A percentile compares a stretch with the other conserved stretches of the same genome.
phyloP scores from a whole-genome alignment of 2,113 vertebrate genomes.

The Apus apus region DNA sequence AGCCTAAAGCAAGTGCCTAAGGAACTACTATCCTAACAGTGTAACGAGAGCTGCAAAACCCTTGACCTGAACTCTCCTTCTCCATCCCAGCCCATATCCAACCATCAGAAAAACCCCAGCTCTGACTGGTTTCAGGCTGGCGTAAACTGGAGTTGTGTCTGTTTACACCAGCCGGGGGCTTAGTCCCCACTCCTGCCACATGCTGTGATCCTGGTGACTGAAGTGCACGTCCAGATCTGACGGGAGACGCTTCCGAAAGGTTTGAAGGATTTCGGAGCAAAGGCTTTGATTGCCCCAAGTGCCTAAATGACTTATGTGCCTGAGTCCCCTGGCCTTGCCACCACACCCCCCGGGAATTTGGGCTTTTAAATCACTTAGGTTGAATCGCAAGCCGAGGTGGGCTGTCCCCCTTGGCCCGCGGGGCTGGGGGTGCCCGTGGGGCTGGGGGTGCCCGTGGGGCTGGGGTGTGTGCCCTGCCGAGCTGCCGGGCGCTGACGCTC shows the following conservation, averaged over 20 bases:
- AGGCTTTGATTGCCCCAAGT: constrained; percentile 22
- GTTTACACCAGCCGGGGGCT: background rate
- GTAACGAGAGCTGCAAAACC: constrained; percentile 63
- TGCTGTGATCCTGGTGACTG: background rate
- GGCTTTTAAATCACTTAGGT: constrained; percentile 49
- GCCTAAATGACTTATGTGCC: constrained; percentile 58
- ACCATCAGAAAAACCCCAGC: background rate
- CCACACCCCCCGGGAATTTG: constrained; percentile 49
- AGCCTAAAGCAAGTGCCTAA: constrained; percentile 92
- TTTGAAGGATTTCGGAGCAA: constrained; percentile 13
- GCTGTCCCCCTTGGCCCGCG: background rate
- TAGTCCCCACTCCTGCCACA: background rate
- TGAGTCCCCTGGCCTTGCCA: constrained; percentile 8
- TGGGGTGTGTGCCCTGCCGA: background rate
- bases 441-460: background rate
- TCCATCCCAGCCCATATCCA: background rate
- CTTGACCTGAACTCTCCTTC: constrained; percentile 6
- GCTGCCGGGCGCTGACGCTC: constrained; percentile 2
- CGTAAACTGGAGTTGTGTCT: accelerated
- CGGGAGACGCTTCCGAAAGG: background rate
- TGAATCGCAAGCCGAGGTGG: background rate
- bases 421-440: background rate
- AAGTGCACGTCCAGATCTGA: background rate
- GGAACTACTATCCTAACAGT: constrained; percentile 78
- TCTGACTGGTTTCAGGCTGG: background rate